Conservation (phyloP, 2,888 invertebrate genomes). For the Calameuta filiformis region DNA sequence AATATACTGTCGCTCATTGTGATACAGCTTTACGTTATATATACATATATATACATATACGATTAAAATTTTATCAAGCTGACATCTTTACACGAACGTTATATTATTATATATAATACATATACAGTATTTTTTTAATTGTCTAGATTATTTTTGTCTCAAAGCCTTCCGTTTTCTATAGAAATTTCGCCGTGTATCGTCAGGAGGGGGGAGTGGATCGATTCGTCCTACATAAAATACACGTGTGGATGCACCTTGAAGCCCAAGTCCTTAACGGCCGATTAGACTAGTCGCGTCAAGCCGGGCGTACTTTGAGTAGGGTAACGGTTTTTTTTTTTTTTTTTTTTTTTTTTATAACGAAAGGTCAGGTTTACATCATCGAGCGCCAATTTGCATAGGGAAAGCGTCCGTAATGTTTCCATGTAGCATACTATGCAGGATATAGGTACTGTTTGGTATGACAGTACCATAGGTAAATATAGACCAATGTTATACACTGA, state of each 20-base stretch:
- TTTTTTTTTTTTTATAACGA: slow-evolving; percentile 30
- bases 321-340: not conserved
- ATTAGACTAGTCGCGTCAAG: slow-evolving; percentile 19
- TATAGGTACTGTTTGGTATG: not conserved
- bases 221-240: slow-evolving; percentile 18
- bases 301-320: slow-evolving; percentile 1
- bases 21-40: not conserved
- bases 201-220: not conserved
- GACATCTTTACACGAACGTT: too few relatives aligned
- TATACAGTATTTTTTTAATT: too few relatives aligned
- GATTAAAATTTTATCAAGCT: not conserved
- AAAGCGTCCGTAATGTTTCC: not conserved
- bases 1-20: not conserved
- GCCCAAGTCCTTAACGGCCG: slow-evolving; percentile 24
- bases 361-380: slow-evolving; percentile 29
- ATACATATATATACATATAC: not conserved
- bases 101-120: too few relatives aligned
- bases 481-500: not conserved
- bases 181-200: not conserved
- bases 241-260: slow-evolving; percentile 23
- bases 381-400: not conserved
- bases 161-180: too few relatives aligned
- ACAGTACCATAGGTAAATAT: not conserved
- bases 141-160: too few relatives aligned
- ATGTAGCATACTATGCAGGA: too few relatives aligned